Base-by-base conservation (phyloP, 2,113 vertebrate genomes). In the Taxidea taxus region DNA sequence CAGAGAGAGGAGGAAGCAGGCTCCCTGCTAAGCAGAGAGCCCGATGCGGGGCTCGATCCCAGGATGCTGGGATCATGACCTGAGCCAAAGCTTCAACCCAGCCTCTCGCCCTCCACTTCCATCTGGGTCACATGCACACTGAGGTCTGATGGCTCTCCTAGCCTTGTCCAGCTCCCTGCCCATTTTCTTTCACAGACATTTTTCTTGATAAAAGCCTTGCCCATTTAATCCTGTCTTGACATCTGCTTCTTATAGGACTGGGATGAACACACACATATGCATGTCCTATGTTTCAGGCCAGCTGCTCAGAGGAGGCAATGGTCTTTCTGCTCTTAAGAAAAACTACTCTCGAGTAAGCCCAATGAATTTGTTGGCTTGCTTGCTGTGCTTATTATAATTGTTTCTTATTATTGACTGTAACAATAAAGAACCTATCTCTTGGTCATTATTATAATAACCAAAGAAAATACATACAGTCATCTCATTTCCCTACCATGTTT, bases 291-390 rank as follows among this genome's bases (percentile, higher is more conserved):
- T 90, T 96, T 44, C 9, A 9, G 66, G 18, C 42, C 51, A 96
- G 49, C 51, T 72, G 8, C 49, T 82, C 80, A 88, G 29, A 82
- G 49, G 25, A 94, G n/a, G n/a, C 13, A 83, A 89, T 92, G 34
- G n/a, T 91, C 23, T 56, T 60, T 66, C 42, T 51, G n/a, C 10
- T 94, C 66, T 72, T 58, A 92, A 92, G 78, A 77, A 95, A 95
- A 83, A 10, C 21, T 94, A 77, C 44, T 64, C 44, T 81, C 84
- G 66, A 56, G 34, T 54, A 91, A 95, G 58, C n/a, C 42, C 14
- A 64, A 0, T 66, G 37, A 91, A 51, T 87, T 49, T 91, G 58
- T 64, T 92, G 54, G 31, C n/a, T 87, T 20, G 31, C 37, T 31
- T 82, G 77, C n/a, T 82, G 77, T 87, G 1, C 75, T 39, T 2